A percentile compares a stretch with the other conserved stretches of the same genome.
phyloP scores from a whole-genome alignment of 2,113 vertebrate genomes.

The Clarias macrocephalus region DNA sequence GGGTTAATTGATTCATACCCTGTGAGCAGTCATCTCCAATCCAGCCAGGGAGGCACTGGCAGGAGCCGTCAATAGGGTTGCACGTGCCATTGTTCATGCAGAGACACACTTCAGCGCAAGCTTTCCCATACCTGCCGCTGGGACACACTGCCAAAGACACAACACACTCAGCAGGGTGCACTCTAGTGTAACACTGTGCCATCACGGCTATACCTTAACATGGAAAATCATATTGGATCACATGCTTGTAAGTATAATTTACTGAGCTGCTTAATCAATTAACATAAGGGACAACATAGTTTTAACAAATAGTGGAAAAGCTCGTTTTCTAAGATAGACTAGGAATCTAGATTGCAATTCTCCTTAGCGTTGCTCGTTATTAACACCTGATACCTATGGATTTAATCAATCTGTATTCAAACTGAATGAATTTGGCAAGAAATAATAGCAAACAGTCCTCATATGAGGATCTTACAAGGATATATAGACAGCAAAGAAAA shows the following conservation, averaged over 20 bases:
- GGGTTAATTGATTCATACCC: constrained; percentile 71
- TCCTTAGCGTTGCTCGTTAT: too few relatives aligned
- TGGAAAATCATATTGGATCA: not conserved
- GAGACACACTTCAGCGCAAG: constrained; percentile 83
- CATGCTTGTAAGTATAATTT: not conserved
- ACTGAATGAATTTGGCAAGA: too few relatives aligned
- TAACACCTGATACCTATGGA: too few relatives aligned
- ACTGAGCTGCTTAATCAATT: too few relatives aligned
- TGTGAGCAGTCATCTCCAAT: constrained; percentile 93
- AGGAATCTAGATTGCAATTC: too few relatives aligned
- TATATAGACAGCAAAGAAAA: too few relatives aligned
- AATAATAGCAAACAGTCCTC: too few relatives aligned
- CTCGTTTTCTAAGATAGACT: too few relatives aligned
- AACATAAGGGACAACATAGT: too few relatives aligned
- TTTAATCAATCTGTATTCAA: too few relatives aligned
- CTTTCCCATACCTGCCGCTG: constrained; percentile 84
- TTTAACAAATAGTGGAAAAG: not conserved
- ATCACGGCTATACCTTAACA: not conserved
- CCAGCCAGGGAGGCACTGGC: constrained; percentile 95
- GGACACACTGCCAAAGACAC: constrained; percentile 82
- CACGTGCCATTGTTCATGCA: constrained; percentile 97
- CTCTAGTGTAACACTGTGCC: not conserved
- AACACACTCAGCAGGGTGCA: constrained; percentile 13
- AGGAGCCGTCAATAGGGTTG: constrained; percentile 93
- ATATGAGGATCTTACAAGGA: too few relatives aligned